Conservation (phyloP, 2,797 vertebrate genomes). For the Sardinella longiceps region DNA sequence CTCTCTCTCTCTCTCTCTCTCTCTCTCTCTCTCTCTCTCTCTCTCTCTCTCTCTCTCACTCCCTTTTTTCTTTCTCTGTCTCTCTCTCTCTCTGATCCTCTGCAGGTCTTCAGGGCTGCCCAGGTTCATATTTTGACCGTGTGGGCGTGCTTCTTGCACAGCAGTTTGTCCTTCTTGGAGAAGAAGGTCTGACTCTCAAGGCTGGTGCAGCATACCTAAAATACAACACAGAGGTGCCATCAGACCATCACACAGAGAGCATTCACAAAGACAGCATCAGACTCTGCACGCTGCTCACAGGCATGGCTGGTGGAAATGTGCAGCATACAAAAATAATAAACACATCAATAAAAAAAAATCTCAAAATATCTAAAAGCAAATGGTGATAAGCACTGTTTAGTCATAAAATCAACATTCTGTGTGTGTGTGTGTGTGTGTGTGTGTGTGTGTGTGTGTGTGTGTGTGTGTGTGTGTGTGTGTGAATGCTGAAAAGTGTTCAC, state of each 20-base stretch:
- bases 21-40: slow-evolving; percentile 8
- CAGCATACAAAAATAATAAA: too few relatives aligned
- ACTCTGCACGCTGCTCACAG: not conserved
- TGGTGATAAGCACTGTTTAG: not conserved
- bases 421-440: too few relatives aligned
- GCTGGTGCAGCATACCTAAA: slow-evolving; percentile 87
- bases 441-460: too few relatives aligned
- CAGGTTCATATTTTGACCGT: slow-evolving; percentile 87
- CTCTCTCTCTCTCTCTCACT: slow-evolving; percentile 12
- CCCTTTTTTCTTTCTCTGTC: slow-evolving; percentile 9
- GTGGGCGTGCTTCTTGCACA: slow-evolving; percentile 98
- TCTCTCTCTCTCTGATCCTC: slow-evolving; percentile 36
- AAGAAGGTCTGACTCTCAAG: slow-evolving; percentile 95
- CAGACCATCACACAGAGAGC: not conserved
- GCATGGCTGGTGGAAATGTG: not conserved
- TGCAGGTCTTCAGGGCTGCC: slow-evolving; percentile 66
- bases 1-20: slow-evolving; percentile 26
- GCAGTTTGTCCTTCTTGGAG: slow-evolving; percentile 96
- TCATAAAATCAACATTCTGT: not conserved
- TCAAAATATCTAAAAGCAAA: slow-evolving; percentile 38
- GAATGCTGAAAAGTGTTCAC: not conserved
- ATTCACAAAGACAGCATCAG: not conserved
- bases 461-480: not conserved
- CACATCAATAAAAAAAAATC: not conserved
- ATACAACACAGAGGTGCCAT: slow-evolving; percentile 43